Percentiles rank a stretch among this genome's conserved stretches.
Conservation (phyloP, 2,113 vertebrate species). For the Gulo gulo region DNA sequence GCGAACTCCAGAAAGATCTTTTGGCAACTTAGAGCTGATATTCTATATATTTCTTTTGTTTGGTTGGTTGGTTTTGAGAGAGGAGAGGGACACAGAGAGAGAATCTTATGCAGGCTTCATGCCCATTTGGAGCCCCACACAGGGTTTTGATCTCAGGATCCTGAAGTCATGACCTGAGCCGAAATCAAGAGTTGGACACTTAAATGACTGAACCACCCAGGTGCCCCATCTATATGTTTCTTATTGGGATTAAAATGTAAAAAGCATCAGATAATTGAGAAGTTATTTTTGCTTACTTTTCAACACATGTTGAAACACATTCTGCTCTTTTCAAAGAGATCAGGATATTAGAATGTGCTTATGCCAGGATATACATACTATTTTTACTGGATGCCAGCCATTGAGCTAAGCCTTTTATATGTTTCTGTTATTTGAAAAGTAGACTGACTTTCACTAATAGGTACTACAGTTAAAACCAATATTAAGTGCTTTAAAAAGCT, state of each 20-base stretch:
- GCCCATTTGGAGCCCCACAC: background rate
- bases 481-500: constrained; percentile 9
- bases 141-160: background rate
- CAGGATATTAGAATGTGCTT: background rate
- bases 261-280: background rate
- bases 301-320: background rate
- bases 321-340: background rate
- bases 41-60: background rate
- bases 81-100: background rate
- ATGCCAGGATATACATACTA: background rate
- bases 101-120: background rate
- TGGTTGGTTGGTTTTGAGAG: background rate
- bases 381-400: background rate
- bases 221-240: background rate
- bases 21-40: constrained; percentile 19
- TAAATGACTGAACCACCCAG: background rate
- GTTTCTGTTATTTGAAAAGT: constrained; percentile 40
- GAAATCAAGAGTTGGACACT: background rate
- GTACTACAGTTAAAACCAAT: background rate
- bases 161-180: background rate
- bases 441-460: background rate
- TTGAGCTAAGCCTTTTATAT: background rate
- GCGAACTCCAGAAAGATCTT: background rate
- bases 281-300: background rate
- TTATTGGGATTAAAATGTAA: background rate